Base-by-base conservation (phyloP, 1,140 invertebrate species). In the Heliconius congener region DNA sequence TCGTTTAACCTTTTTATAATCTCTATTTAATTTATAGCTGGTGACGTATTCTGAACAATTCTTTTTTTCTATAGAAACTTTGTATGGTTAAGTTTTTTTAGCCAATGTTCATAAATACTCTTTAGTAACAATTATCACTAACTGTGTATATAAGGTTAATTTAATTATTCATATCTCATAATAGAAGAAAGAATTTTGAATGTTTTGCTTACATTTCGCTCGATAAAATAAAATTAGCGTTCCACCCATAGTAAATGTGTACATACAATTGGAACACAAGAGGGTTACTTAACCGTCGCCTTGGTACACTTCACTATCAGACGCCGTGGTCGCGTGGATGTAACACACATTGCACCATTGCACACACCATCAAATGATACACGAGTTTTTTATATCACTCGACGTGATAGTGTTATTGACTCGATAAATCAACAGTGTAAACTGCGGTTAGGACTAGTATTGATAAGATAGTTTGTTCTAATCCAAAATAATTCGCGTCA, bases 241-340 rank as follows among this genome's bases (percentile, higher is more conserved):
- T 16, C 70, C 27, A 76, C 19, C 27, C 71, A 37, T 34, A 73
- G 6, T n/a, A 46, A 39, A 52, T 23, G 71, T 71, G 72, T 77
- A 81, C 19, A 57, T 57, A 81, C 9, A 73, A 74, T 72, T 72
- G 37, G 19, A 9, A 72, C 37, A 72, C 71, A 66, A 30, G 23
- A n/a, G 46, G 75, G 85, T 91, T 91, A 89, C 88, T 89, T 90
- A 91, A 91, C 89, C 81, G 87, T 90, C 88, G 87, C 91, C 91
- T 92, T 93, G 90, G 85, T 90, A 92, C 90, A 90, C 85, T 90
- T 92, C 90, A 88, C 89, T 93, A 93, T 92, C 89, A 91, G 84
- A 80, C 87, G 87, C 60, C 27, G 60, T 85, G 88, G 88, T 88
- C 91, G 86, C 85, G 88, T 91, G 88, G 90, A 82, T 46, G 66